These are phyloP conservation scores for Danionella cerebrum DNA, from an alignment of 2,113 vertebrate genomes.

Conservation along the genomic window DNA sequence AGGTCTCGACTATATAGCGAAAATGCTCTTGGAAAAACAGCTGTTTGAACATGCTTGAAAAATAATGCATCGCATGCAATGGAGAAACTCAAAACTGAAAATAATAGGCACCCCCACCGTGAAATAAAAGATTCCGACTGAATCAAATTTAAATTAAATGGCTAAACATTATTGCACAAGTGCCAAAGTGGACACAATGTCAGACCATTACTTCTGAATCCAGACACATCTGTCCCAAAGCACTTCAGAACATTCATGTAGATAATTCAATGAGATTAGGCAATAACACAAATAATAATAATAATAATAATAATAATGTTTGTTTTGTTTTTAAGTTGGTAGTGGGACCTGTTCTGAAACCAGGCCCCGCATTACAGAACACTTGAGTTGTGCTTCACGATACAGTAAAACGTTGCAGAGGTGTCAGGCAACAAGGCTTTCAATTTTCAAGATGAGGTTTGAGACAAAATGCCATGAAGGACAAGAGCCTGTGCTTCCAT, in stretches of 20 bases:
- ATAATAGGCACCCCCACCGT: slow-evolving; percentile 38
- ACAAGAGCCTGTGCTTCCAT: slow-evolving; percentile 58
- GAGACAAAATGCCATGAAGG: slow-evolving; percentile 46
- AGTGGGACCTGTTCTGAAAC: slow-evolving; percentile 7
- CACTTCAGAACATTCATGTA: slow-evolving; percentile 55
- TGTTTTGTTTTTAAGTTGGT: no score
- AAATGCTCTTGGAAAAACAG: slow-evolving; percentile 47
- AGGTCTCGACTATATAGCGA: slow-evolving; percentile 62
- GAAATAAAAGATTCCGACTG: slow-evolving; percentile 28
- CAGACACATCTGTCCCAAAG: slow-evolving; percentile 37
- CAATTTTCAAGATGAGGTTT: slow-evolving; percentile 31
- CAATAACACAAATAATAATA: slow-evolving; percentile 13
- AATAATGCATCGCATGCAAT: slow-evolving; percentile 50
- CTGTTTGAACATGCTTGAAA: slow-evolving; percentile 32
- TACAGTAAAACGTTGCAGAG: slow-evolving; percentile 61
- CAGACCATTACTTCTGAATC: slow-evolving; percentile 36
- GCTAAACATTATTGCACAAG: slow-evolving; percentile 68
- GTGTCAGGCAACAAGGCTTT: slow-evolving; percentile 40
- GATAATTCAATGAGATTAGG: slow-evolving; percentile 30
- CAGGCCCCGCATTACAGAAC: slow-evolving; percentile 45
- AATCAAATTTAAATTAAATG: slow-evolving; percentile 54
- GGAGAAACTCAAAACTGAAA: slow-evolving; percentile 11
- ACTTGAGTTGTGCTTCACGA: slow-evolving; percentile 59
- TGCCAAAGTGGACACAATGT: slow-evolving; percentile 54
- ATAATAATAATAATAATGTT: not conserved